Evolutionary conservation across 2,888 invertebrate genomes (phyloP), one percentile per base, ranked within the genome.

Genomic region (Amiota mariae): DNA sequence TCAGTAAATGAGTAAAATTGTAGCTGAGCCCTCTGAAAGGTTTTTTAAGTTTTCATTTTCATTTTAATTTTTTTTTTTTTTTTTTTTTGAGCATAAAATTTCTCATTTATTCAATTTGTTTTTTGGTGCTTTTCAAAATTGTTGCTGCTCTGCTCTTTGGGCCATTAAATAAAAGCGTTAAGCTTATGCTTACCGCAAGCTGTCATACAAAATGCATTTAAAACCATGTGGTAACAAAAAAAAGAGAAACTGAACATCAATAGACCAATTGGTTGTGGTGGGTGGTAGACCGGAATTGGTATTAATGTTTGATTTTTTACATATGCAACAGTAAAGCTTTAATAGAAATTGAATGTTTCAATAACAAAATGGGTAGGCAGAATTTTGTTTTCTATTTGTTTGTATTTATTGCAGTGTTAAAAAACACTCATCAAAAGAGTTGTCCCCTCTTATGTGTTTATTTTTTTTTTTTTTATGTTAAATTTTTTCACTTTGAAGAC

Each of bases 41-140:
- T 73, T 63, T 78, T 51, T 79, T 77, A 70, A 71, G 67, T 63
- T 78, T n/a, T n/a, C n/a, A n/a, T n/a, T n/a, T n/a, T n/a, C n/a
- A n/a, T n/a, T n/a, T n/a, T n/a, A n/a, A n/a, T n/a, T n/a, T n/a
- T n/a, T n/a, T n/a, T n/a, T n/a, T n/a, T n/a, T n/a, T n/a, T n/a
- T n/a, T n/a, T n/a, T n/a, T 70, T 61, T 61, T 46, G 56, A 8
- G n/a, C 57, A 24, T 51, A 15, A 57, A 57, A 36, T 63, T 74
- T 72, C 12, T 64, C 57, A 46, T 3, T 64, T 67, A 47, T 18
- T 61, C 1, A n/a, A 49, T 36, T 46, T 48, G 3, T 64, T 66
- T 51, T 57, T 59, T 59, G 12, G 8, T 20, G 11, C 20, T 59
- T 18, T 59, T 20, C 59, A 20, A 36, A 10, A 18, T 20, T 9